phyloP scores from a whole-genome alignment of 2,888 invertebrate species.

The Monoplex corrugatus region DNA sequence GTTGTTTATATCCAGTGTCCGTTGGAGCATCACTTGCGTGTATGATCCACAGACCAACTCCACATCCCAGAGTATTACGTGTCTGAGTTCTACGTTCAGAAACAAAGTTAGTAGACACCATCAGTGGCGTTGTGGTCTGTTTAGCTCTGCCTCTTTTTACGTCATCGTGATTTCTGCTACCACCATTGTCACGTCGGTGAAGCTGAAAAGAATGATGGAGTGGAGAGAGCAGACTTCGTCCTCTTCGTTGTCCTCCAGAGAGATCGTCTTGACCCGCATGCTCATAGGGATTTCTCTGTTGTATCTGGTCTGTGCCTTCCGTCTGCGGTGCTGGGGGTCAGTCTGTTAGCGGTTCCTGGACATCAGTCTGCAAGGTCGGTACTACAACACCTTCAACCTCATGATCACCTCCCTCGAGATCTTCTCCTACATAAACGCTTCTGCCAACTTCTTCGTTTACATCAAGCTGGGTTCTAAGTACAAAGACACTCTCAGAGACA shows the following conservation, averaged over 20 bases:
- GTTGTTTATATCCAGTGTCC: background rate
- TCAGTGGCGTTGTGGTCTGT: background rate
- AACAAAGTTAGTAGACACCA: background rate
- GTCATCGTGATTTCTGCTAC: background rate
- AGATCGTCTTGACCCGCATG: slow-evolving; percentile 29
- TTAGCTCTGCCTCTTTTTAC: background rate
- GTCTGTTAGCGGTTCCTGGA: background rate
- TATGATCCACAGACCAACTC: background rate
- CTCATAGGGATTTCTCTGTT: background rate
- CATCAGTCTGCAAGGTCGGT: background rate
- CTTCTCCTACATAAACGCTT: background rate
- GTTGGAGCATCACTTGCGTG: background rate
- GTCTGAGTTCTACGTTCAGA: background rate
- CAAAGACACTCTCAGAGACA: background rate
- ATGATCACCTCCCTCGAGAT: background rate
- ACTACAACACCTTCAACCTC: background rate
- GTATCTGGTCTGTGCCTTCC: background rate
- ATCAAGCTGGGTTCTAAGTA: background rate
- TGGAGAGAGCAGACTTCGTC: slow-evolving; percentile 27
- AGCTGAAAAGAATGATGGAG: background rate
- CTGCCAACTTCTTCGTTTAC: background rate
- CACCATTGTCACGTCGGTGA: slow-evolving; percentile 7
- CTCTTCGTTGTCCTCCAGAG: background rate
- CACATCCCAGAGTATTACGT: background rate
- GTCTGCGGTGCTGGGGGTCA: background rate